Percentiles rank a stretch among this genome's conserved stretches.
Evolutionary conservation across 2,888 invertebrate genomes (phyloP).

Genomic region (Himalopsyche kuldschensis): DNA sequence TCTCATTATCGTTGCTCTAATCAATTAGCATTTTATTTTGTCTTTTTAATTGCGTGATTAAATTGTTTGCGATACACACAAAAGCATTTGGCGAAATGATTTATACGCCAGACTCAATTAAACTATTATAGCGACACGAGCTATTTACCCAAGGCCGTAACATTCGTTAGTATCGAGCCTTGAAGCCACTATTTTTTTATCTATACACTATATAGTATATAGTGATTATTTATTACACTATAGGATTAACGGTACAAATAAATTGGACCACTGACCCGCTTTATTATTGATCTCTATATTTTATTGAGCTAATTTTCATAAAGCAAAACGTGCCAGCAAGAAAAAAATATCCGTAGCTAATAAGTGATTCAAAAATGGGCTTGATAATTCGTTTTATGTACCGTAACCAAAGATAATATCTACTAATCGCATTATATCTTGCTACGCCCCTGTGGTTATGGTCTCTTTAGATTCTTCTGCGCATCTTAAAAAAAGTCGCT

Average conservation of each 20-base stretch:
- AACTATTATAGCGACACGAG: neutral
- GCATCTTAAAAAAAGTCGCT: too few relatives aligned
- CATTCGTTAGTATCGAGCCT: neutral
- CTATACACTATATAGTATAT: neutral
- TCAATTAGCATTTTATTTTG: neutral
- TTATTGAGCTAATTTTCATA: neutral
- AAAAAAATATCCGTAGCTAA: too few relatives aligned
- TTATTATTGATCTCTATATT: neutral
- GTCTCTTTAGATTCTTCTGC: too few relatives aligned
- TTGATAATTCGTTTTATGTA: too few relatives aligned
- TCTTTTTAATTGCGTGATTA: neutral
- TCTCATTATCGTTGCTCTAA: neutral
- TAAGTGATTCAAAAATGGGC: too few relatives aligned
- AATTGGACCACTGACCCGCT: neutral
- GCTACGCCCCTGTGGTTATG: too few relatives aligned
- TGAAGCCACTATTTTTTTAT: neutral
- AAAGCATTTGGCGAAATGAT: neutral
- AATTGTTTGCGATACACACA: neutral
- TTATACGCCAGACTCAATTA: neutral
- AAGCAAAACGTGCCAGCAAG: neutral
- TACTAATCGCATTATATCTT: too few relatives aligned
- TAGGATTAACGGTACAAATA: neutral
- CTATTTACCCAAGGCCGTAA: neutral
- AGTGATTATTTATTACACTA: neutral
- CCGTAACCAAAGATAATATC: too few relatives aligned